Evolutionary conservation across 37 sponge, comb jelly and placozoan species (phyloP).

Genomic region (Haliclona indistincta): DNA sequence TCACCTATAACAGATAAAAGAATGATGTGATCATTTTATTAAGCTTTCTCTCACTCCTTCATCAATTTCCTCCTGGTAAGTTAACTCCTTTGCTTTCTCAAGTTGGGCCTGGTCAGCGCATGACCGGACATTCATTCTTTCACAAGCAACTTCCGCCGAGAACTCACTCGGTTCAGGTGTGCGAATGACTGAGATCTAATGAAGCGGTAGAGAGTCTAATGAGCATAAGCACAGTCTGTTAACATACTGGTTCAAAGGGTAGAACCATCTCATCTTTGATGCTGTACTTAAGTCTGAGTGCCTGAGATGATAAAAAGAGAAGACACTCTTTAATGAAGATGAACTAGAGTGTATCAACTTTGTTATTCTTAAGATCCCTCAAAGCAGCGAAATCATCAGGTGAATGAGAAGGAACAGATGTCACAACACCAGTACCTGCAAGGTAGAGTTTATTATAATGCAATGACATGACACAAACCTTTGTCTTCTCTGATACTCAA

Average conservation of each 20-base stretch:
- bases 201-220: not conserved
- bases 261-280: constrained; percentile 85
- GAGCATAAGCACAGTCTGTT: not conserved
- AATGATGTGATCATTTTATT: too few species aligned
- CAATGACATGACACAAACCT: constrained; percentile 13
- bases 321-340: not conserved
- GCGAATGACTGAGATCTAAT: constrained; percentile 73
- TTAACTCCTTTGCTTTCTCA: constrained; percentile 69
- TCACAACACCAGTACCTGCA: constrained; percentile 83
- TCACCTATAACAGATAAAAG: too few species aligned
- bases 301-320: constrained; percentile 1
- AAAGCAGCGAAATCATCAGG: constrained; percentile 86
- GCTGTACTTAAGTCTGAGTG: constrained; percentile 70
- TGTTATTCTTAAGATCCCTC: constrained; percentile 82
- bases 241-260: constrained; percentile 77
- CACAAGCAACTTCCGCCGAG: constrained; percentile 73
- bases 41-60: constrained; percentile 57
- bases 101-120: constrained; percentile 81
- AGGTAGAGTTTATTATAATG: not conserved
- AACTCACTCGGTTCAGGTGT: constrained; percentile 69
- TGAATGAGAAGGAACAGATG: constrained; percentile 84
- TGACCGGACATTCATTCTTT: constrained; percentile 63
- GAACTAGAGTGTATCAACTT: constrained; percentile 15
- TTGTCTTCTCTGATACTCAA: constrained; percentile 77
- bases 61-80: constrained; percentile 74